A percentile compares a stretch with the other conserved stretches of the same genome.
Evolutionary conservation across 2,888 invertebrate genomes (phyloP).

Genomic region (Seira musarum): DNA sequence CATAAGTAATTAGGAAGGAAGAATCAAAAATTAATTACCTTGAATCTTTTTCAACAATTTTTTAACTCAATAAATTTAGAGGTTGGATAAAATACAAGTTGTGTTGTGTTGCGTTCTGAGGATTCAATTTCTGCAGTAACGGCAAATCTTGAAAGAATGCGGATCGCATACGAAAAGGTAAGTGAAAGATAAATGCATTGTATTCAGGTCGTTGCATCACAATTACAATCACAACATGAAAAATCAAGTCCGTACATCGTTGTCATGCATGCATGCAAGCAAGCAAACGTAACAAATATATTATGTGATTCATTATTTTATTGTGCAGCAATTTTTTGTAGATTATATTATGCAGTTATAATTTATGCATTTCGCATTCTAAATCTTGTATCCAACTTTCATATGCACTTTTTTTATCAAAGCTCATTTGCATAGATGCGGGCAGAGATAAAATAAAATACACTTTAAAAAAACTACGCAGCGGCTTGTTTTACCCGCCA

Average conservation of each 20-base stretch:
- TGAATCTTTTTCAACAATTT: not conserved
- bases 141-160: not conserved
- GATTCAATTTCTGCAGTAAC: slow-evolving; percentile 13
- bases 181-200: slow-evolving; percentile 18
- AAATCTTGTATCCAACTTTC: not conserved
- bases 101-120: too few relatives aligned
- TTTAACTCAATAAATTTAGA: not conserved
- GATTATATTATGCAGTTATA: not conserved
- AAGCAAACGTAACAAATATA: not conserved
- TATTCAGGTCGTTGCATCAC: slow-evolving; percentile 35
- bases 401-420: slow-evolving; percentile 9
- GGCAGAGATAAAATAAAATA: not conserved
- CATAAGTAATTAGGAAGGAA: not conserved
- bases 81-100: too few relatives aligned
- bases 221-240: not conserved
- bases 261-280: slow-evolving; percentile 13
- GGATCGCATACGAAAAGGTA: not conserved
- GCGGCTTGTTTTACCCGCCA: slow-evolving; percentile 2
- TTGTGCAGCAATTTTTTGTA: not conserved
- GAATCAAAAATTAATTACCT: slow-evolving; percentile 17
- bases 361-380: not conserved
- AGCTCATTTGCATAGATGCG: slow-evolving; percentile 14
- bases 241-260: slow-evolving; percentile 4
- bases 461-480: not conserved
- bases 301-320: slow-evolving; percentile 17